Base-by-base conservation (phyloP, 2,113 vertebrate genomes). In the Sylvia atricapilla region DNA sequence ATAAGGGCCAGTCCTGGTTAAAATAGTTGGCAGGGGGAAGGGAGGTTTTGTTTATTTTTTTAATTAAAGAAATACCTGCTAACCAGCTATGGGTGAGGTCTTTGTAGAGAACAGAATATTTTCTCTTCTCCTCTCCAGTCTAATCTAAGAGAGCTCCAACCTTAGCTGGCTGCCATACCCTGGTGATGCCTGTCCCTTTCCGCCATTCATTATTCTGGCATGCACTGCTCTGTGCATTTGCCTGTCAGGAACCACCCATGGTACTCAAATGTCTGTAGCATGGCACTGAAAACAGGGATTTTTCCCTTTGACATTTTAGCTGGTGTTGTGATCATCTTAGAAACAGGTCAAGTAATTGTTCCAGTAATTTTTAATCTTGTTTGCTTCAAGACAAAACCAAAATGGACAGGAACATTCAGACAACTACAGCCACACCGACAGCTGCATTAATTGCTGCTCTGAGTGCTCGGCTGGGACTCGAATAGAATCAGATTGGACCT, bases 381-480 rank as follows among this genome's bases (percentile, higher is more conserved):
- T 87, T 93, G 8, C 49, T 76, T 53, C 37, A 93, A 92, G 80
- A 63, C 90, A 91, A 89, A 94, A 35, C 39, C 4, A 10, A 86
- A 81, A 79, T 2, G 33, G 92, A 88, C 80, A 92, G 58, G 70
- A 89, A 74, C 80, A 49, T 96, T 96, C 93, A 84, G 93, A 84
- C 96, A 97, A 94, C 13, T 64, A 73, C 59, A 95, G 93, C 89
- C 94, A 90, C 90, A 39, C 64, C 4, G 27, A 79, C 18, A 10
- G 70, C 28, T 96, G 89, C 76, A 73, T 92, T 97, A 97, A 97
- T 97, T 98, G 93, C 94, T 94, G 50, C 82, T 96, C 89, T 88
- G 46, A 79, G 67, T 92, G 52, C 37, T 94, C 96, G 87, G 92
- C 96, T 97, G 96, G 94, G 97, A 97, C 75, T 33, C 69, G 91